Conservation (phyloP, 2,888 invertebrate species). For the Therioaphis trifolii region DNA sequence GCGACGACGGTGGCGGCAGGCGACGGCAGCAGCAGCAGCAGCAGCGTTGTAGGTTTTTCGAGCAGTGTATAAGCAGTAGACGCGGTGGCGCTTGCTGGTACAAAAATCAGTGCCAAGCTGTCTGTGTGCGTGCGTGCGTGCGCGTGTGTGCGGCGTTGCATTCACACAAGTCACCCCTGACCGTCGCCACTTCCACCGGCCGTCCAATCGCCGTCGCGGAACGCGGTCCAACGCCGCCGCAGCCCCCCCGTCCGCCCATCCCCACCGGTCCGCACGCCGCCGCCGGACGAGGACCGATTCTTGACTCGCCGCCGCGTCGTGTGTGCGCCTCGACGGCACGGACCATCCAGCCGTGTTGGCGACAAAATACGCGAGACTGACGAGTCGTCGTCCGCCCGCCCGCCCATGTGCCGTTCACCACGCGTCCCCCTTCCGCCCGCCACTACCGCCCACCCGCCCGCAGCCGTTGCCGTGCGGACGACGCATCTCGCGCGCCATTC, state of each 20-base stretch:
- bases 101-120: constrained; percentile 63
- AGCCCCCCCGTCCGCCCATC: constrained; percentile 5
- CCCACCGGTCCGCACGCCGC: constrained; percentile 19
- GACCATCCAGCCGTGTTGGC: constrained; percentile 62
- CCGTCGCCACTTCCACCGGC: constrained; percentile 19
- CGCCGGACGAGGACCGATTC: constrained; percentile 53
- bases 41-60: constrained; percentile 59
- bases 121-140: constrained; percentile 38
- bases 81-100: constrained; percentile 62
- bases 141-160: constrained; percentile 60
- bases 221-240: background rate
- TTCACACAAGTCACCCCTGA: constrained; percentile 61
- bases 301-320: constrained; percentile 51
- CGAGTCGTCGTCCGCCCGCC: constrained; percentile 29
- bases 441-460: background rate
- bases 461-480: no score
- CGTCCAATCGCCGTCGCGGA: background rate
- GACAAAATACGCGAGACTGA: constrained; percentile 60
- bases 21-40: background rate
- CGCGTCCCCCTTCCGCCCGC: no score
- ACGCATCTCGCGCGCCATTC: background rate
- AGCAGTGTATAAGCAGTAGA: constrained; percentile 54
- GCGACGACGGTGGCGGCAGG: background rate
- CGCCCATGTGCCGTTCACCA: no score
- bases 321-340: constrained; percentile 57